Evolutionary conservation across 2,113 vertebrate species (phyloP).

Genomic region (Emydura subglobosa): DNA sequence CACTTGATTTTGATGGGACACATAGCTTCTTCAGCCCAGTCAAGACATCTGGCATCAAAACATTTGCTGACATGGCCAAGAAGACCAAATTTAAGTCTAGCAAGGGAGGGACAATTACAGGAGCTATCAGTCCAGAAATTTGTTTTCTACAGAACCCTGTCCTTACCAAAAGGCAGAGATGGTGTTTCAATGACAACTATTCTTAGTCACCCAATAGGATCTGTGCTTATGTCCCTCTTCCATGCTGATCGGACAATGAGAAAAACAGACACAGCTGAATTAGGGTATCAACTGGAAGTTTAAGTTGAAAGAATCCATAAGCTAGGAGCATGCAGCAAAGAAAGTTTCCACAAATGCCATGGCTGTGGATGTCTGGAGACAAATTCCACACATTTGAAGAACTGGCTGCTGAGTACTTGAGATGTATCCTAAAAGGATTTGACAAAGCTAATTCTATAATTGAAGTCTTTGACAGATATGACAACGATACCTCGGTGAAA

Average conservation of each 20-base stretch:
- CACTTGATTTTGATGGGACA: background rate
- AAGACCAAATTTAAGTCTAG: background rate
- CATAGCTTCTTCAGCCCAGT: background rate
- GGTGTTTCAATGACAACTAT: background rate
- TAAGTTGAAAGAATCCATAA: background rate
- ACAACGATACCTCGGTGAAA: background rate
- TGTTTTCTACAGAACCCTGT: background rate
- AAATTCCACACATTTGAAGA: background rate
- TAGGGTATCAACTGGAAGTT: background rate
- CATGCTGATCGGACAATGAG: background rate
- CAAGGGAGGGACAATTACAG: background rate
- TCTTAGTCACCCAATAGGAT: background rate
- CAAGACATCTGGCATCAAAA: background rate
- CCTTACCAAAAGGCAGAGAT: background rate
- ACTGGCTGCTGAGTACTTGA: background rate
- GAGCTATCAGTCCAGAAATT: background rate
- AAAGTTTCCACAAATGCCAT: background rate
- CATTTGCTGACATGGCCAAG: background rate
- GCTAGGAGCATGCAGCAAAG: background rate
- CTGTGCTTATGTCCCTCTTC: background rate
- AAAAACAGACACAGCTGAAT: background rate
- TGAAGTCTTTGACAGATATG: background rate
- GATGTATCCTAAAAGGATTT: background rate
- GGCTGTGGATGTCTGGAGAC: background rate
- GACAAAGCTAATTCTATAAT: background rate